Conservation (phyloP, 1,140 invertebrate genomes). For the Chrysoperla carnea region DNA sequence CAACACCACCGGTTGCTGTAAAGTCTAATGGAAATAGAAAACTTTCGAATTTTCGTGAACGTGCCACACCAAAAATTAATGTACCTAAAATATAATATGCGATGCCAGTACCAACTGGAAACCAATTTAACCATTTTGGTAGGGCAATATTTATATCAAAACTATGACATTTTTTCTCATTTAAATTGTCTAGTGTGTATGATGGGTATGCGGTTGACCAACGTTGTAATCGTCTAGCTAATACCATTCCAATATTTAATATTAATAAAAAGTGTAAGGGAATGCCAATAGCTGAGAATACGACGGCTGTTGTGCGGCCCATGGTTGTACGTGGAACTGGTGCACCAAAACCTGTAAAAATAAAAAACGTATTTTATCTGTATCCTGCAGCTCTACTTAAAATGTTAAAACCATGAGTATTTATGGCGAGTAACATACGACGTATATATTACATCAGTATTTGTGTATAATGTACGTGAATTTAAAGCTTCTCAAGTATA, state of each 20-base stretch:
- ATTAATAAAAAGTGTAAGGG: slow-evolving; percentile 41
- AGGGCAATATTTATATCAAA: slow-evolving; percentile 10
- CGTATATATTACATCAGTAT: too few relatives aligned
- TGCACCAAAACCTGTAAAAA: slow-evolving; percentile 35
- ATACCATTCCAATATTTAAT: slow-evolving; percentile 36
- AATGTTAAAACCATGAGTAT: slow-evolving; percentile 1
- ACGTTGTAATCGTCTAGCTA: slow-evolving; percentile 31
- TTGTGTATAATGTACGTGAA: too few relatives aligned
- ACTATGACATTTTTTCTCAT: slow-evolving; percentile 9
- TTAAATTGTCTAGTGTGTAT: slow-evolving; percentile 1
- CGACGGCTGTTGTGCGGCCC: slow-evolving; percentile 33
- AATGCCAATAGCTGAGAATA: slow-evolving; percentile 38
- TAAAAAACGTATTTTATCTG: not conserved
- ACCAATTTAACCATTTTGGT: slow-evolving; percentile 23
- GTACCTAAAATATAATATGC: slow-evolving; percentile 39
- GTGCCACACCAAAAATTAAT: slow-evolving; percentile 35
- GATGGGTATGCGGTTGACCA: slow-evolving; percentile 15
- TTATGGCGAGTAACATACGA: not conserved
- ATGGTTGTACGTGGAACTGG: slow-evolving; percentile 36
- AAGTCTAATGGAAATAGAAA: slow-evolving; percentile 49
- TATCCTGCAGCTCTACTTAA: not conserved
- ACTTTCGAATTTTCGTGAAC: slow-evolving; percentile 30
- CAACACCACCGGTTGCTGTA: slow-evolving; percentile 44
- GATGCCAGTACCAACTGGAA: slow-evolving; percentile 23
- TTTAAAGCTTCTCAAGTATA: too few relatives aligned